phyloP scores from a whole-genome alignment of 2,797 vertebrate species.

The Platyrinchus mystaceus region DNA sequence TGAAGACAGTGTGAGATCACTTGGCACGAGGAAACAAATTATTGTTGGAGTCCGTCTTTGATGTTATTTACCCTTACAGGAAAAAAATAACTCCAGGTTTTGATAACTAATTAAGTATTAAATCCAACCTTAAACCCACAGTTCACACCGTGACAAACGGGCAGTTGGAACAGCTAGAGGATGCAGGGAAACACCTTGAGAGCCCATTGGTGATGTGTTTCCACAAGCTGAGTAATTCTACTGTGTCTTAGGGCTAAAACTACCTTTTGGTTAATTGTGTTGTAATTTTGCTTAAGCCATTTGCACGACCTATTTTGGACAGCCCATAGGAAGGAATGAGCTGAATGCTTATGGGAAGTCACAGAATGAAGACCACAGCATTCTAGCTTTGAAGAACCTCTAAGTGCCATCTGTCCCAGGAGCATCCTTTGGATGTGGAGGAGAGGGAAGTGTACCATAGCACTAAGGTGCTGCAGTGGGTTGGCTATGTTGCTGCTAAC shows the following conservation, averaged over 20 bases:
- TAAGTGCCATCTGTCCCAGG: neutral
- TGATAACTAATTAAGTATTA: neutral
- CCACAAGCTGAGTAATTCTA: neutral
- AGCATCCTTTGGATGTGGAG: neutral
- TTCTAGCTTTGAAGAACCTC: neutral
- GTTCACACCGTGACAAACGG: neutral
- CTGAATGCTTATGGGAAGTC: neutral
- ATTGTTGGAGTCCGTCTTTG: neutral
- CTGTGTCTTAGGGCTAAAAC: neutral
- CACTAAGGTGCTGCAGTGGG: fast-evolving
- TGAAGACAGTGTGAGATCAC: neutral
- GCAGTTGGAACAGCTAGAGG: neutral
- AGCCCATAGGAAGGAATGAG: neutral
- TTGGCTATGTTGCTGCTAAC: neutral
- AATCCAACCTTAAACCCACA: neutral
- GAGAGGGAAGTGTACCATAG: neutral
- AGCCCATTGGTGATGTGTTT: neutral
- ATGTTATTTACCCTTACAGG: neutral
- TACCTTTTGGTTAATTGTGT: neutral
- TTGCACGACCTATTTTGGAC: neutral
- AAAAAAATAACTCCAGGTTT: neutral
- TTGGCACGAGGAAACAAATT: neutral
- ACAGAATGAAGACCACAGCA: neutral
- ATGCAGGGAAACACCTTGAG: neutral
- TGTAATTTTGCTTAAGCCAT: neutral